These are phyloP conservation scores for Eunapius fragilis DNA, from an alignment of 37 sponge, comb jelly and placozoan species.

Conservation along the genomic window DNA sequence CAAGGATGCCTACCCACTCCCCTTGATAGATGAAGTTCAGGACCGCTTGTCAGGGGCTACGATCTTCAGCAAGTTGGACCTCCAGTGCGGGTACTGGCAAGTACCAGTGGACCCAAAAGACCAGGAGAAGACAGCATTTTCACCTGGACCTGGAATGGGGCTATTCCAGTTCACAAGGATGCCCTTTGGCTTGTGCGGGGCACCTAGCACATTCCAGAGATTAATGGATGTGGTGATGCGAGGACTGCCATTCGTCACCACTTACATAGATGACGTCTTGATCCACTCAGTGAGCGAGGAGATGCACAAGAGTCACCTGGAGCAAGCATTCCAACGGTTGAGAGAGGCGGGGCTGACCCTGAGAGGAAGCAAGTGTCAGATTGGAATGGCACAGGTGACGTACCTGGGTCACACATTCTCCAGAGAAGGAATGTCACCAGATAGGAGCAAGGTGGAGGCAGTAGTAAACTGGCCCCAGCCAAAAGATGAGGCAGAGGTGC, in stretches of 20 bases:
- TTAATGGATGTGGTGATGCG: slow-evolving; percentile 53
- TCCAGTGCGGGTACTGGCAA: slow-evolving; percentile 72
- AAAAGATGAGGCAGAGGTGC: slow-evolving; percentile 9
- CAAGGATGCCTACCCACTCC: slow-evolving; percentile 69
- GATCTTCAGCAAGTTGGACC: slow-evolving; percentile 52
- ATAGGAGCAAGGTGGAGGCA: no score
- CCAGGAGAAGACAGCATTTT: slow-evolving; percentile 57
- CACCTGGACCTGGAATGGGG: slow-evolving; percentile 65
- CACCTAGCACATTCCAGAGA: slow-evolving; percentile 62
- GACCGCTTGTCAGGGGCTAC: slow-evolving; percentile 54
- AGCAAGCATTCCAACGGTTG: slow-evolving; percentile 56
- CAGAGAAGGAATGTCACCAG: slow-evolving; percentile 40
- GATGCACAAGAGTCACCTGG: slow-evolving; percentile 33
- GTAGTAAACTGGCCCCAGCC: no score
- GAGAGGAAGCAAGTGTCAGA: slow-evolving; percentile 43
- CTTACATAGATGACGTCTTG: slow-evolving; percentile 56
- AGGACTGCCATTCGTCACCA: slow-evolving; percentile 50
- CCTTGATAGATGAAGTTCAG: slow-evolving; percentile 67
- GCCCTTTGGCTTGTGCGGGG: slow-evolving; percentile 26
- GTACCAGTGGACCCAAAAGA: slow-evolving; percentile 51
- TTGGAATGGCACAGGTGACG: slow-evolving; percentile 34
- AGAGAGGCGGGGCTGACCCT: slow-evolving; percentile 60
- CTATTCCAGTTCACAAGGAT: slow-evolving; percentile 17
- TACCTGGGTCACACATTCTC: slow-evolving; percentile 63
- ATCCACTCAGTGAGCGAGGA: slow-evolving; percentile 21